Base-by-base conservation (phyloP, 2,113 vertebrate species). In the Syrmaticus mikado region DNA sequence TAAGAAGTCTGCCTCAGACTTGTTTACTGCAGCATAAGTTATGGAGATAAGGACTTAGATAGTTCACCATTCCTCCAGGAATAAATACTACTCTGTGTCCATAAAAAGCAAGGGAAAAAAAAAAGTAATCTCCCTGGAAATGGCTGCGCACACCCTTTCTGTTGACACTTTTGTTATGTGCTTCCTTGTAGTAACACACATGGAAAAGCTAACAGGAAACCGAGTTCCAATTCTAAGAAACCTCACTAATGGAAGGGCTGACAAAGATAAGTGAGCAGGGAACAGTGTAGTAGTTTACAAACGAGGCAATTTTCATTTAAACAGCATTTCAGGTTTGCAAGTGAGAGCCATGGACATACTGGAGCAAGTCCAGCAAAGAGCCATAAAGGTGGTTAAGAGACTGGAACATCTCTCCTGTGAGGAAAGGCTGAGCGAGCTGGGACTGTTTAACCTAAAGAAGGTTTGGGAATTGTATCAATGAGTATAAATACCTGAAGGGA, bases 251-350 rank as follows among this genome's bases (percentile, higher is more conserved):
- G 70, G 84, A 78, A 78, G 65, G 45, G 36, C 72, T 85, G 58
- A 22, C 43, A 4, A 40, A 89, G 58, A 81, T 79, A 87, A 92
- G 80, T 38, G 66, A 79, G 76, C n/a, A 80, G 48, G 41, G 85
- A 58, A 50, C 17, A 48, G 18, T 75, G 82, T 73, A 50, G 48
- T 85, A 50, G 40, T 94, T 89, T 79, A 82, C 64, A 87, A 24
- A 52, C 15, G 73, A 65, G 52, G 55, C 89, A 52, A 58, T 94
- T 91, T 68, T 82, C 78, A 87, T 36, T 86, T 82, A 48, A 82
- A 76, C 27, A 91, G 36, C 28, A 73, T 46, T 80, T 85, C 66
- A 82, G 34, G 32, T 76, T 76, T 79, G 50, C 53, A 90, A 71
- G 36, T 75, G 52, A 76, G 58, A 53, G 52, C 21, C 21, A 18